Evolutionary conservation across 2,888 invertebrate genomes (phyloP), one percentile per base, ranked within the genome.

Genomic region (Drosophila parthenogenetica): DNA sequence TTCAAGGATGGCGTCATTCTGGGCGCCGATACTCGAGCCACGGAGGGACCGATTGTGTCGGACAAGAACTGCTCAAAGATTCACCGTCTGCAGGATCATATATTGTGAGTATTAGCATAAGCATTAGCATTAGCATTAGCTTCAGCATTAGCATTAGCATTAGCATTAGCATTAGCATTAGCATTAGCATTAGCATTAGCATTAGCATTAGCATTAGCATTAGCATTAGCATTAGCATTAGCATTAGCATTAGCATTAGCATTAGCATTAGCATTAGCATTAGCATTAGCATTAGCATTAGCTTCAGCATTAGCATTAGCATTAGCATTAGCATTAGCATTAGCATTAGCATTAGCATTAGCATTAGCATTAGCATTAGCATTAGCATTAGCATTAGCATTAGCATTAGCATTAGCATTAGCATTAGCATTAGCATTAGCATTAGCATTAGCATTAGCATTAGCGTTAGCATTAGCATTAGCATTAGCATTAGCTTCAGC

Each of bases 1-100:
- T 97, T 94, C 89, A 95, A 97, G 90, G 98, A 98, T 94, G 99
- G 99, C 8, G 97, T 99, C n/a, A 96, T 99, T 79, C 94, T 99
- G 72, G 99, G 99, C 8, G 99, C 99, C 48, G 99, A 99, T 93
- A 99, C 99, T 0, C 94, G 99, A 91, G 98, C 99, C 35, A 99
- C 99, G 1, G 97, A 97, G 90, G 98, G 97, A 75, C 96, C 97
- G 10, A 97, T 99, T 77, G 97, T 99, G 8, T 97, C 99, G 1
- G 99, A 99, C 91, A 99, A 99, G 93, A 97, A 98, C 91, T 98
- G 98, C 91, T 93, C 95, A 64, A 99, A 99, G 92, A 98, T 99
- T 80, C 99, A 98, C 92, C 97, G 95, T 86, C 93, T 98, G 74
- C 96, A 97, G n/a, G 93, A 95, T 35, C 96, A 97, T 87, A 97